Percentiles rank a stretch among this genome's conserved stretches.
These are phyloP conservation scores for Oostethus manadensis DNA, from an alignment of 2,113 vertebrate genomes.

Conservation along the genomic window DNA sequence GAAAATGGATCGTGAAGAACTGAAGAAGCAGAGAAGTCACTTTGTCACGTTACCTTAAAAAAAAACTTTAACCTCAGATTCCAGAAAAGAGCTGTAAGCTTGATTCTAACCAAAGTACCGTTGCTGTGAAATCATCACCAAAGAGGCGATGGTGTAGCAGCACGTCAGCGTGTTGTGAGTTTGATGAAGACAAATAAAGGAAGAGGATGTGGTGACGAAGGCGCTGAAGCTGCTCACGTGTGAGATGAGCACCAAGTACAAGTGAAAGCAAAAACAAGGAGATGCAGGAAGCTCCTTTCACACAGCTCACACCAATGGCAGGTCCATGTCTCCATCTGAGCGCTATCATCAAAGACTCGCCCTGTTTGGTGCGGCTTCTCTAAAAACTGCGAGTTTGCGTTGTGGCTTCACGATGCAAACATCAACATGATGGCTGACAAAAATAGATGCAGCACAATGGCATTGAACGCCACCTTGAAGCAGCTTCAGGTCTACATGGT, in stretches of 20 bases:
- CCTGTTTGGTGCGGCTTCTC: neutral
- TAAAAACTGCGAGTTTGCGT: neutral
- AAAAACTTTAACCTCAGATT: no score
- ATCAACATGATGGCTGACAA: neutral
- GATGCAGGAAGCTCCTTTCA: constrained; percentile 4
- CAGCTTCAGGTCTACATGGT: neutral
- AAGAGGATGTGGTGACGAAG: constrained; percentile 3
- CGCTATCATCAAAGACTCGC: neutral
- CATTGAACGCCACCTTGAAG: neutral
- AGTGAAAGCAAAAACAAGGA: neutral
- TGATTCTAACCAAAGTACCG: neutral
- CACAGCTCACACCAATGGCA: neutral
- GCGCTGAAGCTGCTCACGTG: neutral
- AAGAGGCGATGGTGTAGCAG: neutral
- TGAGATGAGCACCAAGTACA: neutral
- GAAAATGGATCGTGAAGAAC: no score
- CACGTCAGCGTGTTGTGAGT: neutral
- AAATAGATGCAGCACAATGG: neutral
- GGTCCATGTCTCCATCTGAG: neutral
- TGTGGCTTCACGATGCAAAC: neutral
- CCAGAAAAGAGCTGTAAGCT: neutral
- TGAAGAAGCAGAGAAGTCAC: no score
- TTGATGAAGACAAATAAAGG: neutral
- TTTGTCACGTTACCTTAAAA: no score
- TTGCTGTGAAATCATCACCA: neutral